A percentile compares a stretch with the other conserved stretches of the same genome.
phyloP scores from a whole-genome alignment of 2,888 invertebrate genomes.

The Dasysyrphus albostriatus region DNA sequence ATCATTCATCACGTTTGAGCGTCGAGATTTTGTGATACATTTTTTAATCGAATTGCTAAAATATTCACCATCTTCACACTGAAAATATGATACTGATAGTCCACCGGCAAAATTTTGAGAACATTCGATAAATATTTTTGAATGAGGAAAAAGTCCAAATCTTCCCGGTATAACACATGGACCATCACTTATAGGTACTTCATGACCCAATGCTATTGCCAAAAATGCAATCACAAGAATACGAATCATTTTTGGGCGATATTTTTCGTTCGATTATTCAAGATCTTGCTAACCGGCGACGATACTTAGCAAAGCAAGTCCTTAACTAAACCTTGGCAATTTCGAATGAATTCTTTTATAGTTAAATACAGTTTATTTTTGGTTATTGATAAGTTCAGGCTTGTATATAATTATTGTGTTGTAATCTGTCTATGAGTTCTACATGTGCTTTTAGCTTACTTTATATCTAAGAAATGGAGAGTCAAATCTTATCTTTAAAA shows the following conservation, averaged over 20 bases:
- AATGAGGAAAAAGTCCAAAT: conserved; percentile 48
- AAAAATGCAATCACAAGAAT: conserved; percentile 44
- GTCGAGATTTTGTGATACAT: conserved; percentile 23
- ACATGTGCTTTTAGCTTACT: background rate
- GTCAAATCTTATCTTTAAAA: conserved; percentile 21
- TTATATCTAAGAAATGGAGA: background rate
- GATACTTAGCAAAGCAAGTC: conserved; percentile 35
- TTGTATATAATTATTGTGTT: background rate
- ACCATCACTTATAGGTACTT: conserved; percentile 10
- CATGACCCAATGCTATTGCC: conserved; percentile 20
- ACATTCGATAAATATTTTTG: conserved; percentile 51
- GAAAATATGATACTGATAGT: conserved; percentile 47
- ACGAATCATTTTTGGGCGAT: conserved; percentile 28
- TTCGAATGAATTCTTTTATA: conserved; percentile 58
- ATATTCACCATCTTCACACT: conserved; percentile 39
- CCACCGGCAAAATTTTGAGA: conserved; percentile 20
- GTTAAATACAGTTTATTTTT: background rate
- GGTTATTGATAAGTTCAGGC: background rate
- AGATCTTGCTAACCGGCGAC: conserved; percentile 1
- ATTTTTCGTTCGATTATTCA: conserved; percentile 34
- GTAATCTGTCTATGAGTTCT: background rate
- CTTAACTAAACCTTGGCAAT: conserved; percentile 33
- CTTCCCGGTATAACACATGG: conserved; percentile 41
- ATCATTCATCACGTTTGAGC: conserved; percentile 18
- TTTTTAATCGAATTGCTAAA: conserved; percentile 10